Evolutionary conservation across 2,888 invertebrate species (phyloP).

Genomic region (Metopia argyrocephala): DNA sequence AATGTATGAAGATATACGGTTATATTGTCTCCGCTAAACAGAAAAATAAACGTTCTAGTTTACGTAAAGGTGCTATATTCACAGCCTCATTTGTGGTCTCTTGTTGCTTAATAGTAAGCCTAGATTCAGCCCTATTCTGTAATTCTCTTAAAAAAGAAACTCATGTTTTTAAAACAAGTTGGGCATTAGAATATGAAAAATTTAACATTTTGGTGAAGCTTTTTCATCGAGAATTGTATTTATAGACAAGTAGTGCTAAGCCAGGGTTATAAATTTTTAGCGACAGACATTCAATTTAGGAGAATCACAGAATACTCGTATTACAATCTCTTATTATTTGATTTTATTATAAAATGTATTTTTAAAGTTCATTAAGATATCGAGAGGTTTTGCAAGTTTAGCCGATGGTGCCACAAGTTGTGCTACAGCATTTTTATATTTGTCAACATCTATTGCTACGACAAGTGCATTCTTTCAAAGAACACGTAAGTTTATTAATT

Average conservation of each 20-base stretch:
- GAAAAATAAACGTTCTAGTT: slow-evolving; percentile 59
- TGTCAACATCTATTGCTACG: slow-evolving; percentile 70
- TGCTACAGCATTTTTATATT: slow-evolving; percentile 70
- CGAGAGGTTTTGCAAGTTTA: slow-evolving; percentile 66
- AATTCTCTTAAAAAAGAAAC: too few relatives aligned
- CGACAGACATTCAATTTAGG: too few relatives aligned
- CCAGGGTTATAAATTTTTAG: too few relatives aligned
- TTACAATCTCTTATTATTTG: too few relatives aligned
- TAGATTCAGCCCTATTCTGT: neutral
- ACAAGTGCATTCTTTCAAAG: slow-evolving; percentile 69
- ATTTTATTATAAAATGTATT: too few relatives aligned
- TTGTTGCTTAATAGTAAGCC: slow-evolving; percentile 65
- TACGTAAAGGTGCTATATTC: slow-evolving; percentile 68
- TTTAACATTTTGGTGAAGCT: neutral
- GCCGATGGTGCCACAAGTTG: slow-evolving; percentile 68
- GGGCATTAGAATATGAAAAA: too few relatives aligned
- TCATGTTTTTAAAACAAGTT: neutral
- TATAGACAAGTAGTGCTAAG: too few relatives aligned
- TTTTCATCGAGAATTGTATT: too few relatives aligned
- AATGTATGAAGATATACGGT: slow-evolving; percentile 68
- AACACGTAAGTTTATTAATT: slow-evolving; percentile 65
- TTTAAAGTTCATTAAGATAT: slow-evolving; percentile 48
- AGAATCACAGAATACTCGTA: too few relatives aligned
- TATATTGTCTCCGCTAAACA: slow-evolving; percentile 68
- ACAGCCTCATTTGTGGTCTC: slow-evolving; percentile 69